These are phyloP conservation scores for Antechinus stuartii DNA, from an alignment of 2,113 vertebrate species.

Conservation along the genomic window DNA sequence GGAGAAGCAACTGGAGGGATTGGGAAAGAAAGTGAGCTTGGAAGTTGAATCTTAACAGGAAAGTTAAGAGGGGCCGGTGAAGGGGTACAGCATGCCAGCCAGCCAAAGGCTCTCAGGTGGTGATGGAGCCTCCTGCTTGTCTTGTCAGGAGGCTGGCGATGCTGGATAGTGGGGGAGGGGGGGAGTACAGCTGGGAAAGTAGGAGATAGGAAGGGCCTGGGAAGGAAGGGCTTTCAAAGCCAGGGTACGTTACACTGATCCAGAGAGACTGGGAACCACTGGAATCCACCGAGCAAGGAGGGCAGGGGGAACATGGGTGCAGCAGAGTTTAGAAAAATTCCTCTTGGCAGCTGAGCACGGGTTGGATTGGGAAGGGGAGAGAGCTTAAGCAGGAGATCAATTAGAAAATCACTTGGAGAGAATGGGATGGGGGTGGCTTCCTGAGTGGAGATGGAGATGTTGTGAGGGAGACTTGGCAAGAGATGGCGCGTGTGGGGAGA, in stretches of 20 bases:
- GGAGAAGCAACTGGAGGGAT: not conserved
- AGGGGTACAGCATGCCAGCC: not conserved
- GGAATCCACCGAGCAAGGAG: no score
- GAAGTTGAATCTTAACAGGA: not conserved
- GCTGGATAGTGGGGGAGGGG: not conserved
- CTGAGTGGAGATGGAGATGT: no score
- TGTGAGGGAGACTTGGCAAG: not conserved
- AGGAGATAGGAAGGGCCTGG: not conserved
- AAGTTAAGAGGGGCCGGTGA: not conserved
- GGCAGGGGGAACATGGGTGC: no score
- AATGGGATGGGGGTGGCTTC: not conserved
- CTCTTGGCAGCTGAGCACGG: no score
- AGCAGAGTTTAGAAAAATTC: no score
- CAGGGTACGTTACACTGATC: not conserved
- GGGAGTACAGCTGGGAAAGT: not conserved
- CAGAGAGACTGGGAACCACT: no score
- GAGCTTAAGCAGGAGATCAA: not conserved
- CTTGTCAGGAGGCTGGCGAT: no score
- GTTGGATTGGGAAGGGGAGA: not conserved
- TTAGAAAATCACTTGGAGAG: not conserved
- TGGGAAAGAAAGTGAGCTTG: not conserved
- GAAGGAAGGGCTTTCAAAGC: not conserved
- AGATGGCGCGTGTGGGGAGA: no score
- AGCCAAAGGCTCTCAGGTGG: not conserved
- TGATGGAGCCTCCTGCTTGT: not conserved